These are phyloP conservation scores for Leptonema lineaticorne DNA, from an alignment of 1,140 invertebrate species.

Conservation along the genomic window DNA sequence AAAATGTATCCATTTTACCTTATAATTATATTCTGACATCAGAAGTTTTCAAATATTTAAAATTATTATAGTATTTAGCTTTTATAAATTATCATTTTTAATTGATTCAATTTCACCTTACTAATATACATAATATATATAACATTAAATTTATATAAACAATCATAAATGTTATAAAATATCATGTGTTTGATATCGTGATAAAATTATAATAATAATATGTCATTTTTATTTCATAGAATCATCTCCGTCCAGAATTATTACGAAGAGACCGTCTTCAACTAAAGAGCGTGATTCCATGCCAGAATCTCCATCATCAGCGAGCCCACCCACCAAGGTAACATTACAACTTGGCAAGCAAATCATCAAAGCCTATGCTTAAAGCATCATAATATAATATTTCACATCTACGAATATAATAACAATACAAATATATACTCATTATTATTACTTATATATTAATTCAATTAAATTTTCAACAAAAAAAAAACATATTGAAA, in stretches of 20 bases:
- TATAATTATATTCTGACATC: no score
- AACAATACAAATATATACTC: not conserved
- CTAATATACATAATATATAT: no score
- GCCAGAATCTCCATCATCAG: conserved; percentile 52
- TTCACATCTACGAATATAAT: not conserved
- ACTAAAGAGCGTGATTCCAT: conserved; percentile 51
- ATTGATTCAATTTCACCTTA: no score
- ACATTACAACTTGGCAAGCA: conserved; percentile 15
- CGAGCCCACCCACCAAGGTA: conserved; percentile 60
- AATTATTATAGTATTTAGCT: no score
- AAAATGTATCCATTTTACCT: no score
- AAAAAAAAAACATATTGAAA: not conserved
- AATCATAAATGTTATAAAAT: not conserved
- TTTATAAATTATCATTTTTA: no score
- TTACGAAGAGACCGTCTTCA: conserved; percentile 56
- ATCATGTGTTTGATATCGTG: no score
- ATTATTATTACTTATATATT: not conserved
- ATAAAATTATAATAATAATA: no score
- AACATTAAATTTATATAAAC: no score
- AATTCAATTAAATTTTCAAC: not conserved
- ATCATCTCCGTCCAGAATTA: conserved; percentile 53
- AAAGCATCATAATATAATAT: not conserved
- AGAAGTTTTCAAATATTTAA: no score
- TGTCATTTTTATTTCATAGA: conserved; percentile 51
- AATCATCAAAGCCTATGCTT: not conserved